Evolutionary conservation across 2,888 invertebrate genomes (phyloP), one percentile per base, ranked within the genome.

Genomic region (Melanophora roralis): DNA sequence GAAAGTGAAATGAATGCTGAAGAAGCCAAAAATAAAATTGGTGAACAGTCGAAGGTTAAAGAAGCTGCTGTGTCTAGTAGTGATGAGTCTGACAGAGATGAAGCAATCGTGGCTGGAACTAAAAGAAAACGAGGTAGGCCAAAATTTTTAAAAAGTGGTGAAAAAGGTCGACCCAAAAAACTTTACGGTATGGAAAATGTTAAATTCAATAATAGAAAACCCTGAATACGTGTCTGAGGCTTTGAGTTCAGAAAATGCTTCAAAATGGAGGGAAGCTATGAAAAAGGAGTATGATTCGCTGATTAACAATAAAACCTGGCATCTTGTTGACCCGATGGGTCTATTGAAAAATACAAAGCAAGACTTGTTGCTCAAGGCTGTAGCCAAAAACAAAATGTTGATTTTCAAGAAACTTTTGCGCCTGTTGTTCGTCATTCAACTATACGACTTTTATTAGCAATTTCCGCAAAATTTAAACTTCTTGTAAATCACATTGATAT

Each of bases 191-290:
- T 36, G 23, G 65, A 72, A 19, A n/a, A 32, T 32, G 51, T 27
- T 73, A 7, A 81, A 78, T 45, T 21, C 71, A 14, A 34, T 78
- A 9, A 68, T 78, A 38, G 81, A 72, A 43, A 75, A 67, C 34
- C 76, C 76, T 21, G 23, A 27, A 7, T 73, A 68, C 3, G 43
- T 74, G 23, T 45, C 62, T 14, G 65, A 75, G 14, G 75, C 76
- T 6, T 55, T 81, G 23, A 68, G 51, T 19, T 75, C 78, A 12
- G 67, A 75, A 57, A 49, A 47, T 27, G 57, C 43, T 7, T 32
- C n/a, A 12, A 57, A 69, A n/a, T 82, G 78, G 82, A 73, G 65
- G 49, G 57, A 75, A 53, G 86, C 85, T 23, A 85, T 84, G 83
- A 23, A 59, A 27, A 12, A 49, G 27, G 82, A 83, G 65, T 83